These are phyloP conservation scores for Epizoanthus scotinus DNA, from an alignment of 92 coral and sea anemone species.

Conservation along the genomic window DNA sequence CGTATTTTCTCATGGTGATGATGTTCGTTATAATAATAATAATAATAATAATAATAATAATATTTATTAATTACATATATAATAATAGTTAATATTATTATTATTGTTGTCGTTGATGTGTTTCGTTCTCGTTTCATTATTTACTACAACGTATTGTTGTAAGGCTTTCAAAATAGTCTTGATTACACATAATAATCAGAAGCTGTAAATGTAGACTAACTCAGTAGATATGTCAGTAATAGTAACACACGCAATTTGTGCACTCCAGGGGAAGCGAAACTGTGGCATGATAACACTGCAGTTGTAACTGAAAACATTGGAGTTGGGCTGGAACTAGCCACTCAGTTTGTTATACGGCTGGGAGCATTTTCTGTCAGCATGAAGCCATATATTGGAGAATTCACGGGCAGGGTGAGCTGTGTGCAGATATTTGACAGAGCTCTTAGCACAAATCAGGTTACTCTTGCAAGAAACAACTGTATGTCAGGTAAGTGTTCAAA, in stretches of 20 bases:
- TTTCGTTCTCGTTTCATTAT: too few species aligned
- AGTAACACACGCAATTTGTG: not conserved
- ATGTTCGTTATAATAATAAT: too few species aligned
- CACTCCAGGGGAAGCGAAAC: constrained; percentile 34
- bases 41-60: too few species aligned
- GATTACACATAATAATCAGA: too few species aligned
- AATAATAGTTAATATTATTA: too few species aligned
- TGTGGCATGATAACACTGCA: constrained; percentile 60
- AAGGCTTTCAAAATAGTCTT: too few species aligned
- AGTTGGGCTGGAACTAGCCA: constrained; percentile 51
- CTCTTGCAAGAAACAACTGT: constrained; percentile 61
- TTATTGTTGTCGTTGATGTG: too few species aligned
- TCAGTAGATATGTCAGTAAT: not conserved
- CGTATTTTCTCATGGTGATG: too few species aligned
- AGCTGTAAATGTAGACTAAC: not conserved
- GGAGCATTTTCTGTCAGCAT: constrained; percentile 51
- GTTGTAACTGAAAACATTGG: constrained; percentile 41
- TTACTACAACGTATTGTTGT: too few species aligned
- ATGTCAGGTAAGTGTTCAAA: constrained; percentile 40
- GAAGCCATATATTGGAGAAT: constrained; percentile 33
- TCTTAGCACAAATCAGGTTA: constrained; percentile 52
- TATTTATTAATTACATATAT: too few species aligned
- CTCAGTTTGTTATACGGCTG: constrained; percentile 58
- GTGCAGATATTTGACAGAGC: constrained; percentile 64
- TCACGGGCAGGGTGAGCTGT: constrained; percentile 59